Base-by-base conservation (phyloP, 2,797 vertebrate genomes). In the Melanogrammus aeglefinus region DNA sequence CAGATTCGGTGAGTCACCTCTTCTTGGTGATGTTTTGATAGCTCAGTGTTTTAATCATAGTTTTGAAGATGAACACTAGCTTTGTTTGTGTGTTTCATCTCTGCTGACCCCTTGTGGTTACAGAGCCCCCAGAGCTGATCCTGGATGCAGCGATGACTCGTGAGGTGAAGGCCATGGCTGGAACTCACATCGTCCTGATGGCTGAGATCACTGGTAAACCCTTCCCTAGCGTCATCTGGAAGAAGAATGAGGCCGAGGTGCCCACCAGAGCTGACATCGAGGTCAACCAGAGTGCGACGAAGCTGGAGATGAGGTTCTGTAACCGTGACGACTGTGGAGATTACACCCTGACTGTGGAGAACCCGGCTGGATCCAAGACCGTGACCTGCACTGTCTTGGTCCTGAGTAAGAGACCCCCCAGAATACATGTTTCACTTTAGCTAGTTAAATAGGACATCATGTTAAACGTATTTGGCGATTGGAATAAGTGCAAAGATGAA, bases 61-160 rank as follows among this genome's bases (percentile, higher is more conserved):
- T 57, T 57, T 16, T 63, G 57, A 27, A 69, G n/a, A 69, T 69
- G 10, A 24, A 69, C 24, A 27, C 63, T 10, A 27, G n/a, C 24
- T 27, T 24, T 69, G 63, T 69, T 69, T 24, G 63, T 69, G 63
- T 69, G 63, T 63, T 33, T 36, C 4, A 18, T 38, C 63, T 63
- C 14, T 80, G n/a, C 16, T 27, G 6, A 0, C 16, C 16, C 80
- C 24, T 63, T 69, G n/a, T 69, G 63, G 63, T 27, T 69, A 57
- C 89, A 99, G 98, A 99, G 91, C 93, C 97, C 74, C 98, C 98
- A 88, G 98, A 99, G 47, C 87, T 99, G 88, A 95, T 97, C 79
- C 90, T 99, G 85, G 98, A 99, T 89, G 95, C 96, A 39, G 96
- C 94, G 76, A 99, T 99, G 98, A 96, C 97, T 85, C 92, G 98